These are phyloP conservation scores for Leptinotarsa haldemani DNA, from an alignment of 2,888 invertebrate genomes.

Conservation along the genomic window DNA sequence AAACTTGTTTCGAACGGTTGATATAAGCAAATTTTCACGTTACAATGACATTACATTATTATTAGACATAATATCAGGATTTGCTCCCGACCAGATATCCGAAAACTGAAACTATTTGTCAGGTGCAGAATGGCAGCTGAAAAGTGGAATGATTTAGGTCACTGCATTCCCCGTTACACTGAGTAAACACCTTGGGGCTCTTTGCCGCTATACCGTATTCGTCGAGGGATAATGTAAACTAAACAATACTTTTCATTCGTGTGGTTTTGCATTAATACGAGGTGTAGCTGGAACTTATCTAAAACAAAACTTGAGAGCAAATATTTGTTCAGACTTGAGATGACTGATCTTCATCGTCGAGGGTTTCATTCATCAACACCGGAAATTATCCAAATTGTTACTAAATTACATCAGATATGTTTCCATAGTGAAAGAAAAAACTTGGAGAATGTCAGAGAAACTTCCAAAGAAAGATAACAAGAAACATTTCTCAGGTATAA, in stretches of 20 bases:
- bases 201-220: conserved; percentile 22
- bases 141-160: conserved; percentile 9
- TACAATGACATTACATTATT: background rate
- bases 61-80: background rate
- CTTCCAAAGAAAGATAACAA: too few relatives aligned
- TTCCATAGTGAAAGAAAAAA: too few relatives aligned
- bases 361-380: background rate
- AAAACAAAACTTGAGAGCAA: background rate
- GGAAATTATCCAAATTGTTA: too few relatives aligned
- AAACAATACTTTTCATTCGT: conserved; percentile 23
- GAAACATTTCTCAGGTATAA: too few relatives aligned
- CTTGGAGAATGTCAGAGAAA: too few relatives aligned
- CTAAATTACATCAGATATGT: too few relatives aligned
- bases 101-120: background rate
- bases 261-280: conserved; percentile 7
- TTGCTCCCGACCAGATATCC: background rate
- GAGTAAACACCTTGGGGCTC: conserved; percentile 26
- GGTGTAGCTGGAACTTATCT: conserved; percentile 10
- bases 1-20: too few relatives aligned
- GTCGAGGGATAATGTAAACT: conserved; percentile 27
- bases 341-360: background rate
- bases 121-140: conserved; percentile 1
- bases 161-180: conserved; percentile 11
- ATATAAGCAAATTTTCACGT: too few relatives aligned
- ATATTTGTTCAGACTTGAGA: background rate